Conservation (phyloP, 1,140 invertebrate species). For the Bombus turneri region DNA sequence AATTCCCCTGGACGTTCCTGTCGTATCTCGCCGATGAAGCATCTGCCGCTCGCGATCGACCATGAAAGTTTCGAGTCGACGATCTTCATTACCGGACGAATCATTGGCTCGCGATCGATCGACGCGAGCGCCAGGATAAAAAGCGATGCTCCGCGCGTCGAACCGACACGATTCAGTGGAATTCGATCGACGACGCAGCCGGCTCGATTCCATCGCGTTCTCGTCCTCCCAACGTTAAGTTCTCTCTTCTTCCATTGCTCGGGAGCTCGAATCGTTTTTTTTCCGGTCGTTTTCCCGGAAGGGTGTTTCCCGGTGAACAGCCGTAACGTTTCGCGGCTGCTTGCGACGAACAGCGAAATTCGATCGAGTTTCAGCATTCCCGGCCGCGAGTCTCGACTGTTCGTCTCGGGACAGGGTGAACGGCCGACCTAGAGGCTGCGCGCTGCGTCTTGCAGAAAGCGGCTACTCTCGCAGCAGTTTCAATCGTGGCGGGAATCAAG, state of each 20-base stretch:
- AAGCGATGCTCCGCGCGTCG: slow-evolving; percentile 1
- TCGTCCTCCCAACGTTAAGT: not conserved
- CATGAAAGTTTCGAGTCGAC: not conserved
- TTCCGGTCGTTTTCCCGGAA: slow-evolving; percentile 23
- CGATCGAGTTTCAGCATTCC: slow-evolving; percentile 64
- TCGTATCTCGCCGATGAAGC: not conserved
- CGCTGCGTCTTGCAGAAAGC: slow-evolving; percentile 73
- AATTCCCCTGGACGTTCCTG: not conserved
- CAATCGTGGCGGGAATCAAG: slow-evolving; percentile 70
- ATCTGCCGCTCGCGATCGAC: not conserved
- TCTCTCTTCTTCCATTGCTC: not conserved
- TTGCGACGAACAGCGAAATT: slow-evolving; percentile 55
- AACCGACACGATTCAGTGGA: slow-evolving; percentile 29
- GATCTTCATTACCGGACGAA: slow-evolving; percentile 2
- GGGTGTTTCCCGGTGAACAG: slow-evolving; percentile 32
- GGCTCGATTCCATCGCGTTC: not conserved
- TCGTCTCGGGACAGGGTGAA: slow-evolving; percentile 78
- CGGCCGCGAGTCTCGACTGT: slow-evolving; percentile 51
- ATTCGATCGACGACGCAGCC: slow-evolving; percentile 11
- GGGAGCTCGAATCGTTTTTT: not conserved
- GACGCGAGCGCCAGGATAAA: not conserved
- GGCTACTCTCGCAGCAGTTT: slow-evolving; percentile 70
- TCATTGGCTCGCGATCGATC: not conserved
- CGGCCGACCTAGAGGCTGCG: slow-evolving; percentile 82
- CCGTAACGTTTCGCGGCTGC: slow-evolving; percentile 2